These are phyloP conservation scores for Bhutanitis thaidina DNA, from an alignment of 2,888 invertebrate genomes.

Conservation along the genomic window DNA sequence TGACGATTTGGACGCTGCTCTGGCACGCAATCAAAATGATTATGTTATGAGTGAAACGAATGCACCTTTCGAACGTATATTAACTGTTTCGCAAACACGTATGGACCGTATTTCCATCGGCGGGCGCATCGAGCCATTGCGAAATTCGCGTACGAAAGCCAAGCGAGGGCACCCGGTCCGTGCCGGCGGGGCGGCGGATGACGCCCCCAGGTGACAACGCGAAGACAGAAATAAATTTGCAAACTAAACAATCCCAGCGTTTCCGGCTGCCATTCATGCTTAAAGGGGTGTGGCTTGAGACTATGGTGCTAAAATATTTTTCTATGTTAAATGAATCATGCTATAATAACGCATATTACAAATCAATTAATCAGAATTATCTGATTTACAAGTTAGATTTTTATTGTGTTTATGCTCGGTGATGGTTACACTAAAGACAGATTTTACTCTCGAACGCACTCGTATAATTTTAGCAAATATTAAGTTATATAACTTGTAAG, in stretches of 20 bases:
- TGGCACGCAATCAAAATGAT: conserved; percentile 27
- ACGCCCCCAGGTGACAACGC: conserved; percentile 70
- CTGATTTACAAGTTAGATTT: too few relatives aligned
- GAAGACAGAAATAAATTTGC: conserved; percentile 72
- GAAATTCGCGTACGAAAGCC: conserved; percentile 59
- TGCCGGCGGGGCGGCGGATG: conserved; percentile 44
- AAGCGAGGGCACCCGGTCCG: conserved; percentile 38
- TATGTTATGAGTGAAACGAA: conserved; percentile 21
- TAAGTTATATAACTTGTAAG: too few relatives aligned
- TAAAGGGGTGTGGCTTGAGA: neutral
- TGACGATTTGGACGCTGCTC: conserved; percentile 13
- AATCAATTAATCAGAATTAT: too few relatives aligned
- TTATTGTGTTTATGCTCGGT: too few relatives aligned
- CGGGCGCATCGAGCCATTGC: conserved; percentile 48
- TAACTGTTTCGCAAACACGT: conserved; percentile 41
- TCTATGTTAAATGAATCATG: too few relatives aligned
- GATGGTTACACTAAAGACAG: too few relatives aligned
- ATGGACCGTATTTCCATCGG: conserved; percentile 48
- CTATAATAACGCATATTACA: too few relatives aligned
- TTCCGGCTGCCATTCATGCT: conserved; percentile 52
- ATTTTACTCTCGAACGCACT: too few relatives aligned
- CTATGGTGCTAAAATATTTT: too few relatives aligned
- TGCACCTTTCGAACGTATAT: conserved; percentile 25
- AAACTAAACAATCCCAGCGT: conserved; percentile 71
- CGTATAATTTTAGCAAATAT: too few relatives aligned